Conservation (phyloP, 2,888 invertebrate genomes). For the Dynastes maya region DNA sequence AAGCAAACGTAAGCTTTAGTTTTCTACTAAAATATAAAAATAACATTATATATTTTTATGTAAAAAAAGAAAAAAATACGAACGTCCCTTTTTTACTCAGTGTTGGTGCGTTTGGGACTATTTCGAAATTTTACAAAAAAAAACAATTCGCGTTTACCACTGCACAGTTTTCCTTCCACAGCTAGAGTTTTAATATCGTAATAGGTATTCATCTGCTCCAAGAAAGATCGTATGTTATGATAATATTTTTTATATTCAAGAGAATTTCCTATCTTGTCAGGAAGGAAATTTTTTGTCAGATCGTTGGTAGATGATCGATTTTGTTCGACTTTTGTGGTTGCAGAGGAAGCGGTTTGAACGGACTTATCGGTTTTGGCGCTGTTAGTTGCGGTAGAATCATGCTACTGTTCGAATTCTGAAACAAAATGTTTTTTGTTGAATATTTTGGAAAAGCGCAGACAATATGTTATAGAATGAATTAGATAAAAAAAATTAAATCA, state of each 20-base stretch:
- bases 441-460: too few relatives aligned
- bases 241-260: not conserved
- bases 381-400: conserved; percentile 81
- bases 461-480: too few relatives aligned
- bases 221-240: not conserved
- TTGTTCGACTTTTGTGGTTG: conserved; percentile 65
- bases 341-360: conserved; percentile 66
- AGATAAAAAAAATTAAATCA: conserved; percentile 12
- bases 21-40: not conserved
- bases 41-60: not conserved
- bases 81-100: too few relatives aligned
- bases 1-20: not conserved
- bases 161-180: too few relatives aligned
- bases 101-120: too few relatives aligned
- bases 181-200: not conserved
- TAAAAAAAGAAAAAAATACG: not conserved
- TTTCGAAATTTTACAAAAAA: too few relatives aligned
- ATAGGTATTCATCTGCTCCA: not conserved
- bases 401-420: conserved; percentile 73
- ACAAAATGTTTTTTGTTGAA: conserved; percentile 40
- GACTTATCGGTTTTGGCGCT: conserved; percentile 71
- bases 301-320: conserved; percentile 83
- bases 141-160: too few relatives aligned
- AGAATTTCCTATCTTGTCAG: conserved; percentile 56
- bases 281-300: conserved; percentile 75